Base-by-base conservation (phyloP, 2,888 invertebrate species). In the Drosophila hawaiiensis region DNA sequence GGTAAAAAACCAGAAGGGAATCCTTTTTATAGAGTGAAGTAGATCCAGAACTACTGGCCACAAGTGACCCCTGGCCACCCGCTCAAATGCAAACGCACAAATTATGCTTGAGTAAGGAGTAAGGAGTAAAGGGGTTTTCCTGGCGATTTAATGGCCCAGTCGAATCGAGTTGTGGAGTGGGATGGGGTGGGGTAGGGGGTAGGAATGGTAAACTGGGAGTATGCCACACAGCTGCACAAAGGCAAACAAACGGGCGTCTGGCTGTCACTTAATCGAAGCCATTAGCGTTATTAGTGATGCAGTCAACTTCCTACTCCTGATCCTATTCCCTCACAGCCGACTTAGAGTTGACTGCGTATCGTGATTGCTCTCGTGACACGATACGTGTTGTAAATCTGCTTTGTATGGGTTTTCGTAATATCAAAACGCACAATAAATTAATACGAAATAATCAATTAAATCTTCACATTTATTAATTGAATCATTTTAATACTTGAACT, bases 211-310 rank as follows among this genome's bases (percentile, higher is more conserved):
- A 39, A 14, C 10, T 3, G 4, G 55, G 28, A 35, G 66, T 52
- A 61, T 49, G 54, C 62, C 43, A 55, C 41, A 65, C 59, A 60
- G 54, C 64, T 53, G 54, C 72, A 72, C 73, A 82, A 80, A 76
- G 80, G 80, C 86, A 88, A 85, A 84, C 84, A 84, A 84, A 82
- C 89, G 89, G 77, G 74, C 84, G 87, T 86, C 89, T 89, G 83
- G 89, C 89, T 86, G 89, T 88, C 87, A 89, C 88, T 89, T 89
- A 88, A 88, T 88, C 87, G 86, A 88, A 89, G 79, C 87, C 90
- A 88, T 88, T 88, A 88, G 90, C 84, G 84, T 88, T 88, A 88
- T 88, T 88, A 89, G 86, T 82, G 73, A 69, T 41, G 54, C 52
- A 54, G 56, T 10, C 35, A 35, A 22, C 5, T 5, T 31, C 43